phyloP scores from a whole-genome alignment of 2,113 vertebrate species.

The Procavia capensis region DNA sequence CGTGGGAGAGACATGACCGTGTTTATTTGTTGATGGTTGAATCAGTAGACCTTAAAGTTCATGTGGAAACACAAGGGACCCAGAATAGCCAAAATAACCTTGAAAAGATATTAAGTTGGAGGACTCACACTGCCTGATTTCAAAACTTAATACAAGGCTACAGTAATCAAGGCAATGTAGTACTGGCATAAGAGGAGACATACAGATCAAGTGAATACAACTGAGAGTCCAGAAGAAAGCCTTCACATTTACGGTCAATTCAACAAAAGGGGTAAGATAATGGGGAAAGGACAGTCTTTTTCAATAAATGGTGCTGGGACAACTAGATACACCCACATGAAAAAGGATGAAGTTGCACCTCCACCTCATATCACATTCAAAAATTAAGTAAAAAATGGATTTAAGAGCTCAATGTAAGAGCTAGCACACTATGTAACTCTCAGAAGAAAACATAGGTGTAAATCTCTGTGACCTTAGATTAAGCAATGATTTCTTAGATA shows the following conservation, averaged over 20 bases:
- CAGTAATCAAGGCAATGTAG: too few species aligned
- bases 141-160: too few species aligned
- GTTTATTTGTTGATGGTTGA: background rate
- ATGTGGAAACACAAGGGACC: background rate
- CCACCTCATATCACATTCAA: background rate
- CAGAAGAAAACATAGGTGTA: background rate
- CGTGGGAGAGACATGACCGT: background rate
- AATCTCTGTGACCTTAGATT: background rate
- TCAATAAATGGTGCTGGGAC: background rate
- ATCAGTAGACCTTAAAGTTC: background rate
- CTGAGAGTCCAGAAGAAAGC: background rate
- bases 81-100: background rate
- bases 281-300: background rate
- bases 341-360: conserved; percentile 3
- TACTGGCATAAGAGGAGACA: too few species aligned
- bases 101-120: too few species aligned
- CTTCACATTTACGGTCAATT: background rate
- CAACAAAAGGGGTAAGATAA: background rate
- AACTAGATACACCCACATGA: background rate
- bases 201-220: background rate
- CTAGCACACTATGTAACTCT: too few species aligned
- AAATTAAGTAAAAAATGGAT: too few species aligned
- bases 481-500: background rate
- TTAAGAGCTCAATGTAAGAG: too few species aligned
- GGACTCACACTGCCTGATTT: too few species aligned